These are phyloP conservation scores for Chaenocephalus aceratus DNA, from an alignment of 2,113 vertebrate genomes.

Conservation along the genomic window DNA sequence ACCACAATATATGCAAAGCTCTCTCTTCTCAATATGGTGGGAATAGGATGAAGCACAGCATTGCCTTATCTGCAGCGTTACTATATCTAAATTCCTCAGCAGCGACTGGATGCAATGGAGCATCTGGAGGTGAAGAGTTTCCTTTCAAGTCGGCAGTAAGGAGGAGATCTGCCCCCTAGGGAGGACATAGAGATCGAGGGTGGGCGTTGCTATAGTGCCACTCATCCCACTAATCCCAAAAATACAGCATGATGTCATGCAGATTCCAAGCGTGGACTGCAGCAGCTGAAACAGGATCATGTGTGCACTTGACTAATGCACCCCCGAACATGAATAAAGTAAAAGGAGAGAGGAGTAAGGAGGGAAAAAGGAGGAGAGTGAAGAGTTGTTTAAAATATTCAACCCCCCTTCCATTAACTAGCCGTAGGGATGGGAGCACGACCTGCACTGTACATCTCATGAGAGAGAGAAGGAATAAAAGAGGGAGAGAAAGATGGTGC, in stretches of 20 bases:
- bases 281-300: conserved; percentile 79
- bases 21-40: background rate
- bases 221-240: conserved; percentile 63
- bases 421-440: conserved; percentile 64
- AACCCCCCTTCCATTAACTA: conserved; percentile 82
- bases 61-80: background rate
- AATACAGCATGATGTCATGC: conserved; percentile 81
- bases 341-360: conserved; percentile 37
- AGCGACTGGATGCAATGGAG: conserved; percentile 19
- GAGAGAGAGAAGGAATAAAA: conserved; percentile 23
- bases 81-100: conserved; percentile 14
- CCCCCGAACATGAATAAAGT: conserved; percentile 50
- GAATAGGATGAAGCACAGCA: background rate
- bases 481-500: conserved; percentile 30
- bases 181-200: conserved; percentile 37
- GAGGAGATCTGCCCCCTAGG: conserved; percentile 43
- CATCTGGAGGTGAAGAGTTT: conserved; percentile 29
- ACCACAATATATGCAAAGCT: background rate
- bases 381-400: conserved; percentile 83
- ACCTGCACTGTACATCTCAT: conserved; percentile 76
- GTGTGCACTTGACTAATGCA: conserved; percentile 80
- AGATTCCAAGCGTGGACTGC: conserved; percentile 72
- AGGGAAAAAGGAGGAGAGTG: conserved; percentile 61
- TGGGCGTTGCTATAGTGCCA: conserved; percentile 51
- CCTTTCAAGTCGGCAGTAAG: conserved; percentile 35